These are phyloP conservation scores for Drosophila antonietae DNA, from an alignment of 2,888 invertebrate genomes.

Conservation along the genomic window DNA sequence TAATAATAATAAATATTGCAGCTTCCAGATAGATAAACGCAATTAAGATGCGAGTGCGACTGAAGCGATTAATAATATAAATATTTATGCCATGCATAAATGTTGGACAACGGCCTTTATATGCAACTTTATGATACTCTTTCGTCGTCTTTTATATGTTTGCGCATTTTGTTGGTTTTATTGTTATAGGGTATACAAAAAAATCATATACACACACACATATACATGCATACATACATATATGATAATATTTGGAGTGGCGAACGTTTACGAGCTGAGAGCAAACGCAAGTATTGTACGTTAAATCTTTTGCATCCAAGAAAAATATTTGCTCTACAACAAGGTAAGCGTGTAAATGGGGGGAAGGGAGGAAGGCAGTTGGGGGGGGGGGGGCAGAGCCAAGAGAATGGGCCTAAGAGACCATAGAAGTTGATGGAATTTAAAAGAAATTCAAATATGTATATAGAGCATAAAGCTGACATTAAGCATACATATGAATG, in stretches of 20 bases:
- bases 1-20: conserved; percentile 5
- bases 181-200: conserved; percentile 24
- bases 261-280: conserved; percentile 40
- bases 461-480: neutral
- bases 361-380: no score
- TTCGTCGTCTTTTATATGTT: neutral
- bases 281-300: conserved; percentile 47
- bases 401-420: conserved; percentile 7
- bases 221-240: neutral
- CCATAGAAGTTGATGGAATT: conserved; percentile 6
- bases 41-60: conserved; percentile 2
- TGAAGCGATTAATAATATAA: conserved; percentile 12
- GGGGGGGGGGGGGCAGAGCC: no score
- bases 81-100: conserved; percentile 7
- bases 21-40: conserved; percentile 1
- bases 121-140: conserved; percentile 10
- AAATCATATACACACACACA: neutral
- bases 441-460: neutral
- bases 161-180: conserved; percentile 16
- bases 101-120: neutral
- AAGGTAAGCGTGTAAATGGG: conserved; percentile 14
- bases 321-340: conserved; percentile 35
- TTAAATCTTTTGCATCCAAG: conserved; percentile 49
- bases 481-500: neutral
- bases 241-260: conserved; percentile 34